Evolutionary conservation across 2,113 vertebrate genomes (phyloP).

Genomic region (Probosciger aterrimus): DNA sequence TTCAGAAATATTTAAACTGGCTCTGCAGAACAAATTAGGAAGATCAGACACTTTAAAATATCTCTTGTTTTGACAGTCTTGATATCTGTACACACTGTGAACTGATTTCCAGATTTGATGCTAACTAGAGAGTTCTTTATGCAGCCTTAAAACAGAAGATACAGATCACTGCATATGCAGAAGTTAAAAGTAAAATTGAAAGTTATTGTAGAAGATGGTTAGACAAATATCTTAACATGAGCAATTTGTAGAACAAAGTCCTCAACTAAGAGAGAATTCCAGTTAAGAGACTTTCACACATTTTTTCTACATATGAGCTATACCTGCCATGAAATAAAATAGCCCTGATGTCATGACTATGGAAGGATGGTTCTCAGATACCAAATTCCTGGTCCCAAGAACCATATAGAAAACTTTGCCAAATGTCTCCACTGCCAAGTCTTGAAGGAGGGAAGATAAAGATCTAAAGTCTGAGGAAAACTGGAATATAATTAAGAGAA

Average conservation of each 20-base stretch:
- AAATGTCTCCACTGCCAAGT: neutral
- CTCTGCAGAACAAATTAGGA: neutral
- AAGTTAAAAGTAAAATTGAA: neutral
- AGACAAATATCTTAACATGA: neutral
- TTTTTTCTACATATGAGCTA: neutral
- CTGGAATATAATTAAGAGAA: neutral
- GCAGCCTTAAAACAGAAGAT: neutral
- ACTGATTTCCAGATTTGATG: neutral
- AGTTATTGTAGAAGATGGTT: neutral
- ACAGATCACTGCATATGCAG: neutral
- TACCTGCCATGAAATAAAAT: neutral
- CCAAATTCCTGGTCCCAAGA: neutral
- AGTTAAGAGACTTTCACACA: neutral
- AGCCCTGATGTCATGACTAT: neutral
- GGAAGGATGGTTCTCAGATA: neutral
- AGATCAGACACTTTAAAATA: constrained; percentile 11
- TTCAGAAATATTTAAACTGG: neutral
- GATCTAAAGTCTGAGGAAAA: neutral
- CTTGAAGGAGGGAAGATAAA: neutral
- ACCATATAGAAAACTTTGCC: neutral
- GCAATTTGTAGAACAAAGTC: neutral
- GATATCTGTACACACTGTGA: neutral
- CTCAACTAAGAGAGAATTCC: neutral
- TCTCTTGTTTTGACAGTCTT: constrained; percentile 13
- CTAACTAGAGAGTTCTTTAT: neutral